phyloP scores from a whole-genome alignment of 2,113 vertebrate species.

The Cyprinus carpio region DNA sequence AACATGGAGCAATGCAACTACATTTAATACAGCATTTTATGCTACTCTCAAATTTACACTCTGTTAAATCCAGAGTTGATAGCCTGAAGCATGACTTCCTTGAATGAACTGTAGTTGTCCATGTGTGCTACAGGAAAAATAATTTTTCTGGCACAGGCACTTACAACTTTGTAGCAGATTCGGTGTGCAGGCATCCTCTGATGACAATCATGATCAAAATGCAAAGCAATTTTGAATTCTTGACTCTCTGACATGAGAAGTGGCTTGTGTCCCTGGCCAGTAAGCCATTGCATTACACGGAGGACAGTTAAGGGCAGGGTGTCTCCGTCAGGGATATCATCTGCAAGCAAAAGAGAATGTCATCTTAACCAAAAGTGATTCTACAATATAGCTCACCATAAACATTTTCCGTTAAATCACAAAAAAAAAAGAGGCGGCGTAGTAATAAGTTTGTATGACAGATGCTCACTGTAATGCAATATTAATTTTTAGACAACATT shows the following conservation, averaged over 20 bases:
- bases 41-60: not conserved
- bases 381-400: no score
- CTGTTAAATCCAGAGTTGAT: not conserved
- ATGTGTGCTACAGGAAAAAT: constrained; percentile 5
- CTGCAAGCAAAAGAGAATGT: not conserved
- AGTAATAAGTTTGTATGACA: no score
- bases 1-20: not conserved
- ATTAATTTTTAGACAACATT: no score
- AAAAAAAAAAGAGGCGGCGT: no score
- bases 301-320: constrained; percentile 11
- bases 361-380: not conserved
- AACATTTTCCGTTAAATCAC: no score
- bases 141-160: constrained; percentile 25
- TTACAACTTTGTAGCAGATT: not conserved
- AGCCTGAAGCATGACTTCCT: not conserved
- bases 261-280: constrained; percentile 18
- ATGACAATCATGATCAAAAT: constrained; percentile 10
- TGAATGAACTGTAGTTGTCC: not conserved
- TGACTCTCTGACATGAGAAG: constrained; percentile 18
- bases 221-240: not conserved
- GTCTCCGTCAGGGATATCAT: not conserved
- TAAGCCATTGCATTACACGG: constrained; percentile 26
- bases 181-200: not conserved
- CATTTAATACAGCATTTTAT: no score
- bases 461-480: no score